Evolutionary conservation across 2,113 vertebrate genomes (phyloP), one percentile per base, ranked within the genome.

Genomic region (Halcyon senegalensis): DNA sequence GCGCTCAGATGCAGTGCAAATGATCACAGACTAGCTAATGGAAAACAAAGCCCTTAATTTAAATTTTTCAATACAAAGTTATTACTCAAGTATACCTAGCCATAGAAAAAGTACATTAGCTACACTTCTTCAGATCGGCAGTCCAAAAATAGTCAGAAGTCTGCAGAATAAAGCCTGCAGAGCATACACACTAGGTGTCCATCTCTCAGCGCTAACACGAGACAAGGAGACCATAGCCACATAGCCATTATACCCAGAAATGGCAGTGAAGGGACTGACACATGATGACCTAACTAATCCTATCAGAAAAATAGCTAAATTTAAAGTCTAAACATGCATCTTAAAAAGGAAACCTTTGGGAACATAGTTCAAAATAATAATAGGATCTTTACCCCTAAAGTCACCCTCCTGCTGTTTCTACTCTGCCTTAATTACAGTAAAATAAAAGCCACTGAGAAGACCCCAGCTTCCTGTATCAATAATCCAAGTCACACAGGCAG

Each of bases 371-470:
- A 80, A 77, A 92, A 86, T 41, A 20, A 10, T 58, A 96, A 88
- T 48, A 80, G 50, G 50, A 92, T 84, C 88, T 69, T 90, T 66
- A 73, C 31, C 75, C 64, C 75, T 86, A 35, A 83, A 86, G 75
- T 80, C 72, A 93, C 31, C 46, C 44, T 88, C 55, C 90, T 89
- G 88, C 76, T 88, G 50, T n/a, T 90, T 66, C 50, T 69, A 63
- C 44, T 88, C 70, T 73, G 75, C 67, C 63, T 95, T 95, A 93
- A 94, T 80, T 88, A 90, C 72, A 80, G 72, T 58, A 80, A 93
- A 95, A 95, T 79, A 58, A 84, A 85, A 83, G 48, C 73, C 35
- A 68, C 37, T 43, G 25, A 3, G 75, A 87, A 90, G 35, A n/a
- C 31, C 86, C 62, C 33, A 64, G 82, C 44, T 62, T 87, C 62